Percentiles rank a stretch among this genome's conserved stretches.
Conservation (phyloP, 2,888 invertebrate genomes). For the Zaprionus lineosus region DNA sequence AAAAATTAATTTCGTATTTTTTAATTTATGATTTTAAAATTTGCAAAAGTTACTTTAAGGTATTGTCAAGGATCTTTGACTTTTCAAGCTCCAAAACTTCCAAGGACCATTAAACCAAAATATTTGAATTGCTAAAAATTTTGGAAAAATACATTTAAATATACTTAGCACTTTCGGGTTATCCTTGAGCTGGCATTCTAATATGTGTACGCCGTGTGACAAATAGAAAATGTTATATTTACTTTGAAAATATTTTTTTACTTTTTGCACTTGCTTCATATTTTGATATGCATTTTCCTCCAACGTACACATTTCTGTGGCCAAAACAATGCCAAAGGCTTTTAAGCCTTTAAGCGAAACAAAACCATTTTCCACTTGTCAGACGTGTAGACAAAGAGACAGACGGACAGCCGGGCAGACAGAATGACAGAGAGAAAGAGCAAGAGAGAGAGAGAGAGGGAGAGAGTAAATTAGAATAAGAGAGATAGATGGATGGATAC, state of each 20-base stretch:
- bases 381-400: conserved; percentile 8
- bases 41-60: conserved; percentile 19
- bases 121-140: too few relatives aligned
- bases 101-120: too few relatives aligned
- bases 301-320: conserved; percentile 13
- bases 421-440: too few relatives aligned
- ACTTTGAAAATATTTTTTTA: conserved; percentile 4
- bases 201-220: background rate
- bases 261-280: background rate
- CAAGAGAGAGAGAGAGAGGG: too few relatives aligned
- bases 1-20: too few relatives aligned
- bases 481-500: conserved; percentile 1
- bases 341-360: conserved; percentile 64
- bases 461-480: too few relatives aligned
- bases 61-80: too few relatives aligned
- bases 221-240: conserved; percentile 4
- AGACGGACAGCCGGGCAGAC: too few relatives aligned
- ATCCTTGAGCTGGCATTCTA: conserved; percentile 1
- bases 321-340: conserved; percentile 51
- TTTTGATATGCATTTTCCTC: conserved; percentile 27
- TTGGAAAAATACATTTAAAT: too few relatives aligned
- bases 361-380: conserved; percentile 67
- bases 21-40: too few relatives aligned
- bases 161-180: too few relatives aligned
- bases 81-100: too few relatives aligned